Evolutionary conservation across 2,888 invertebrate genomes (phyloP).

Genomic region (Heliconius ismenius): DNA sequence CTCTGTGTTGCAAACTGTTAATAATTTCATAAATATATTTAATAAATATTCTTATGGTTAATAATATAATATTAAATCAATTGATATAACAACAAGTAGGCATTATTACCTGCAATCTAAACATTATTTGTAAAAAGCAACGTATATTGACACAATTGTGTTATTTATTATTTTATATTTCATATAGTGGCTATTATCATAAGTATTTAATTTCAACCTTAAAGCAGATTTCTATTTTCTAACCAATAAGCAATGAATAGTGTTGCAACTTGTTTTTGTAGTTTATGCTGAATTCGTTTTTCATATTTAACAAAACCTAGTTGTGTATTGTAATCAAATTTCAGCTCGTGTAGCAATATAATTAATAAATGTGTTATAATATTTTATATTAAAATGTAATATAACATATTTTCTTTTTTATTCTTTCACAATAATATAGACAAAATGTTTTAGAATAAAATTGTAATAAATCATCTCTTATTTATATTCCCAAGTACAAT

Average conservation of each 20-base stretch:
- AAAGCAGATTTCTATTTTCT: slow-evolving; percentile 13
- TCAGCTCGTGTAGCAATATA: slow-evolving; percentile 11
- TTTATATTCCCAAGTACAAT: neutral
- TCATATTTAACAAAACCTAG: slow-evolving; percentile 14
- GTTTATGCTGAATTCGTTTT: slow-evolving; percentile 26
- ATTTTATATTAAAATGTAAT: neutral
- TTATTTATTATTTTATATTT: slow-evolving; percentile 2
- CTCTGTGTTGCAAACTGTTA: too few relatives aligned
- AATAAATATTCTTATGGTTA: too few relatives aligned
- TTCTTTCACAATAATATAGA: neutral
- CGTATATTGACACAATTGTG: slow-evolving; percentile 6
- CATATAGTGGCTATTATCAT: neutral
- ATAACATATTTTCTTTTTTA: neutral
- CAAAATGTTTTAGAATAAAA: neutral
- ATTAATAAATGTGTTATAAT: neutral
- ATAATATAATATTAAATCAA: neutral
- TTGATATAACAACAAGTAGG: neutral
- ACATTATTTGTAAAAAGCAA: neutral
- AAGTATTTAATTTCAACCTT: slow-evolving; percentile 22
- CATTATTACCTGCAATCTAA: neutral
- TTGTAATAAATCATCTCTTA: neutral
- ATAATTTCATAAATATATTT: too few relatives aligned
- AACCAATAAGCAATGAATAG: slow-evolving; percentile 7
- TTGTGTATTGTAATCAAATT: slow-evolving; percentile 17
- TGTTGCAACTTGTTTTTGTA: slow-evolving; percentile 28